Conservation (phyloP, 2,888 invertebrate genomes). For the Rhopalosiphum nymphaeae region DNA sequence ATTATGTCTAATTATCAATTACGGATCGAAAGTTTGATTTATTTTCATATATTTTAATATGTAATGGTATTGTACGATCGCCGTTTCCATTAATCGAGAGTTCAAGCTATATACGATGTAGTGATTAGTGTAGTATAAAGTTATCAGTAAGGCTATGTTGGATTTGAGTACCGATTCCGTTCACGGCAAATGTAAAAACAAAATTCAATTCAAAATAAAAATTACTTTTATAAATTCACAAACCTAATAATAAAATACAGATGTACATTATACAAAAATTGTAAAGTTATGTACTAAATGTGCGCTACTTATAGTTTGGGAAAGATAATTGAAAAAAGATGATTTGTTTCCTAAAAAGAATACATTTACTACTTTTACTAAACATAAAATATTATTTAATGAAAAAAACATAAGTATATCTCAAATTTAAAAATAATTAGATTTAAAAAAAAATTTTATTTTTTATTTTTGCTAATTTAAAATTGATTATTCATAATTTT, state of each 20-base stretch:
- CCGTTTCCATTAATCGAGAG: neutral
- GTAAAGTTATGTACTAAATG: neutral
- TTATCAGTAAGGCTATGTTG: neutral
- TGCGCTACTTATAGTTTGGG: neutral
- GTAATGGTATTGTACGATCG: neutral
- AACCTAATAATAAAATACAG: neutral
- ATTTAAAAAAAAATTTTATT: no score
- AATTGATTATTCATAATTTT: neutral
- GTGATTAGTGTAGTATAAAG: neutral
- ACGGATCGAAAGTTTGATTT: neutral
- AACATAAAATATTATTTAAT: no score
- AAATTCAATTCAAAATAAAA: neutral
- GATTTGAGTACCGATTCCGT: neutral
- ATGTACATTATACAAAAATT: neutral
- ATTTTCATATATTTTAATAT: neutral
- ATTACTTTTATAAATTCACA: neutral
- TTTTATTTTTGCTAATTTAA: no score
- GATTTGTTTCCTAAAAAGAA: neutral
- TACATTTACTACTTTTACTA: neutral
- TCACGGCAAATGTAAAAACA: neutral
- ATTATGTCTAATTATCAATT: constrained; percentile 1
- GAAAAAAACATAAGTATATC: no score
- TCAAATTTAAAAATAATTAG: no score
- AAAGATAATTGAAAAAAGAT: neutral
- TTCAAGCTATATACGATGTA: neutral